phyloP scores from a whole-genome alignment of 1,140 invertebrate species.

The Penaeus japonicus region DNA sequence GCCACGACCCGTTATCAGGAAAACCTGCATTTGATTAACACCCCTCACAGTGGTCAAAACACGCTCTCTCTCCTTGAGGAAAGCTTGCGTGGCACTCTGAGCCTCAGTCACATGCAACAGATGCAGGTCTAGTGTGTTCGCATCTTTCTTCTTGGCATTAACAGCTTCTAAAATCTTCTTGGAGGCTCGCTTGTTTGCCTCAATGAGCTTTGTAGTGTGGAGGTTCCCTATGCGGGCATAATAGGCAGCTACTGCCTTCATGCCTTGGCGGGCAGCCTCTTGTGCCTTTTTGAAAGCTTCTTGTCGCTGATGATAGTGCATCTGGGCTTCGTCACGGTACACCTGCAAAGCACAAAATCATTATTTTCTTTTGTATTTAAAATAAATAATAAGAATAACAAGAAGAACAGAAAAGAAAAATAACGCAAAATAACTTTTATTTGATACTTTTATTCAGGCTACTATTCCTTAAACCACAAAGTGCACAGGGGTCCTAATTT shows the following conservation, averaged over 20 bases:
- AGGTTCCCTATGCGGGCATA: slow-evolving; percentile 44
- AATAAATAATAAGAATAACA: neutral
- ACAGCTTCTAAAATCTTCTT: slow-evolving; percentile 40
- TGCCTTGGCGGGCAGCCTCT: slow-evolving; percentile 36
- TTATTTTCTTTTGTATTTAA: neutral
- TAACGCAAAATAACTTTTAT: no score
- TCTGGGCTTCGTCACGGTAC: slow-evolving; percentile 39
- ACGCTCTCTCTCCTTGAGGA: slow-evolving; percentile 25
- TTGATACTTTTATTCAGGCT: no score
- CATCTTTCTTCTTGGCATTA: slow-evolving; percentile 41
- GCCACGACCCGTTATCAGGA: slow-evolving; percentile 43
- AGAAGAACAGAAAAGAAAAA: no score
- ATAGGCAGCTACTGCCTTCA: slow-evolving; percentile 44
- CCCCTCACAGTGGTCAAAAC: slow-evolving; percentile 14
- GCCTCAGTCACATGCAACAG: slow-evolving; percentile 47
- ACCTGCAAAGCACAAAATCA: neutral
- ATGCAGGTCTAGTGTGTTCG: slow-evolving; percentile 39
- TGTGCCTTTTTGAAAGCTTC: slow-evolving; percentile 42
- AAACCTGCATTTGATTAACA: slow-evolving; percentile 30
- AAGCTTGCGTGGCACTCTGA: slow-evolving; percentile 36
- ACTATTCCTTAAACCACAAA: no score
- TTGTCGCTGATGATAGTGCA: slow-evolving; percentile 44
- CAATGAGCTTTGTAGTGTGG: slow-evolving; percentile 21
- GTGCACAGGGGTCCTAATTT: no score
- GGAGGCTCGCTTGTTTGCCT: slow-evolving; percentile 50